phyloP scores from a whole-genome alignment of 2,797 vertebrate species.

The Helostoma temminkii region DNA sequence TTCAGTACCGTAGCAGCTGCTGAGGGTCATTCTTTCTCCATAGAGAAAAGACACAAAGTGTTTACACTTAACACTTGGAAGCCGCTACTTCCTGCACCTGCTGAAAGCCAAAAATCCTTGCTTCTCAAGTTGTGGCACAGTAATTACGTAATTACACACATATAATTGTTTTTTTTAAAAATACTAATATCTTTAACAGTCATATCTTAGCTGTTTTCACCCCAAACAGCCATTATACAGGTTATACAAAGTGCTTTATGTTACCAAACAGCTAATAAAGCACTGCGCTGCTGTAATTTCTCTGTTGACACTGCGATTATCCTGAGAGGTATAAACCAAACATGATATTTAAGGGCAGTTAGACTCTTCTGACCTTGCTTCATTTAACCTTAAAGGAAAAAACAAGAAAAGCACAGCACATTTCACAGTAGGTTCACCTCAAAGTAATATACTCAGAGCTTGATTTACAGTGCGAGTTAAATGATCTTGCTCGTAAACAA shows the following conservation, averaged over 20 bases:
- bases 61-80: conserved; percentile 19
- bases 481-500: conserved; percentile 33
- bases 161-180: neutral
- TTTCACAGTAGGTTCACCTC: neutral
- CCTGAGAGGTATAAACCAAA: conserved; percentile 36
- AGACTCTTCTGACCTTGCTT: conserved; percentile 13
- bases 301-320: conserved; percentile 51
- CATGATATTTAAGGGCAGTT: conserved; percentile 14
- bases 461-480: conserved; percentile 9
- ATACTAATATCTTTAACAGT: neutral
- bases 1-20: neutral
- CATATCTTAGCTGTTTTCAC: conserved; percentile 43
- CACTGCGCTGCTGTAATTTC: neutral
- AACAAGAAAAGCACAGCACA: neutral
- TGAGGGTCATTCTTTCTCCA: neutral
- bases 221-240: conserved; percentile 47
- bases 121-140: neutral
- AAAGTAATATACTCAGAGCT: neutral
- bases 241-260: neutral
- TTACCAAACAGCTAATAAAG: too few relatives aligned
- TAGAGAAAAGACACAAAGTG: neutral
- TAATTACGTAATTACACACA: neutral
- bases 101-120: neutral
- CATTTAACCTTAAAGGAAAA: conserved; percentile 7
- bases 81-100: conserved; percentile 20